These are phyloP conservation scores for Calcarius ornatus DNA, from an alignment of 2,113 vertebrate species.

Conservation along the genomic window DNA sequence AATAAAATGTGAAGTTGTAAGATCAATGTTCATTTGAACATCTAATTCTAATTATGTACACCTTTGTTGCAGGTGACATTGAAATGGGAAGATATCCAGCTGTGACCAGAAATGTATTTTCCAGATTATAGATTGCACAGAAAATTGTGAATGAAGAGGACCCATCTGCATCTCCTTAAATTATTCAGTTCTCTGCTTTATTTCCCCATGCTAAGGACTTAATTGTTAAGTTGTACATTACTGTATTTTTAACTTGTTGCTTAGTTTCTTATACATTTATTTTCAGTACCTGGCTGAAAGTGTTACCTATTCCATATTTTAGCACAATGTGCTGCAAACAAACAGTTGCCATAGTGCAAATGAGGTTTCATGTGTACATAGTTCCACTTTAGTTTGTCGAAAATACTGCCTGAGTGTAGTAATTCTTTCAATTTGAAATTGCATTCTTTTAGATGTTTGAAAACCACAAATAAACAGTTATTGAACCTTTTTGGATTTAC, in stretches of 20 bases:
- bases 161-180: slow-evolving; percentile 79
- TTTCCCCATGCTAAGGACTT: slow-evolving; percentile 70
- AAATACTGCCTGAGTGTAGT: slow-evolving; percentile 84
- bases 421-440: slow-evolving; percentile 66
- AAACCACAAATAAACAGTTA: slow-evolving; percentile 81
- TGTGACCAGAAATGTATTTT: slow-evolving; percentile 78
- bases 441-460: slow-evolving; percentile 77
- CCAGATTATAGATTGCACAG: slow-evolving; percentile 76
- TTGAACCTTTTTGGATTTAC: slow-evolving; percentile 84
- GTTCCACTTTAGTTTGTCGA: slow-evolving; percentile 72
- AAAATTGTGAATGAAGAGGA: slow-evolving; percentile 76
- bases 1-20: not conserved
- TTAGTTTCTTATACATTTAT: slow-evolving; percentile 83
- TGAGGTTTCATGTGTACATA: slow-evolving; percentile 79
- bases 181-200: slow-evolving; percentile 80
- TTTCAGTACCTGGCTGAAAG: slow-evolving; percentile 90
- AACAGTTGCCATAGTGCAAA: slow-evolving; percentile 78
- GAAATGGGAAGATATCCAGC: slow-evolving; percentile 65
- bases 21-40: not conserved
- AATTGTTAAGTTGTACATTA: slow-evolving; percentile 82
- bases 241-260: slow-evolving; percentile 85
- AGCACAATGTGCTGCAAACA: slow-evolving; percentile 85
- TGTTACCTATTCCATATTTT: slow-evolving; percentile 84
- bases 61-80: slow-evolving; percentile 67
- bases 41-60: not conserved